A percentile compares a stretch with the other conserved stretches of the same genome.
Evolutionary conservation across 2,797 vertebrate genomes (phyloP).

Genomic region (Notoglanidium macrostoma): DNA sequence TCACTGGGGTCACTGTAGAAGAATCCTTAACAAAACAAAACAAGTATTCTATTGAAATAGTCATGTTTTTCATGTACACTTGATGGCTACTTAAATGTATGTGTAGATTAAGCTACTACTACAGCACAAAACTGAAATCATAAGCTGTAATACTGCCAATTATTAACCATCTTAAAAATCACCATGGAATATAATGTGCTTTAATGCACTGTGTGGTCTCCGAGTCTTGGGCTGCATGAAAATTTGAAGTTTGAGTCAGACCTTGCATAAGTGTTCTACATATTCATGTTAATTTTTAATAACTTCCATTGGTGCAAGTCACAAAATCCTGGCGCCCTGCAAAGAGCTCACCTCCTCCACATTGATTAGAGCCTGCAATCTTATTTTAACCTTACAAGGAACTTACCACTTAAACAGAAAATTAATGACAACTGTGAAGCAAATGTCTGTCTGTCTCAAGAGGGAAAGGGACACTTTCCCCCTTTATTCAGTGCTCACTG

Average conservation of each 20-base stretch:
- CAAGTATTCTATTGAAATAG: neutral
- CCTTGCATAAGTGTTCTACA: constrained; percentile 59
- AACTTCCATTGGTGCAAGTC: constrained; percentile 39
- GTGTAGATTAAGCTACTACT: neutral
- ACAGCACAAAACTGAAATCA: neutral
- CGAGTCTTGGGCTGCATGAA: constrained; percentile 34
- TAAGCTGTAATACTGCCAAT: neutral
- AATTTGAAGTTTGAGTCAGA: constrained; percentile 59
- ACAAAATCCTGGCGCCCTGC: constrained; percentile 37
- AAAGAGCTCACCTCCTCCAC: constrained; percentile 33
- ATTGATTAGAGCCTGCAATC: constrained; percentile 21
- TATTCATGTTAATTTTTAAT: constrained; percentile 49
- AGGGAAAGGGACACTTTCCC: constrained; percentile 36
- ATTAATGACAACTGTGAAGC: neutral
- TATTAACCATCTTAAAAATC: constrained; percentile 11
- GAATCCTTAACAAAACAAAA: constrained; percentile 68
- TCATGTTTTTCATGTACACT: neutral
- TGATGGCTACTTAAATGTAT: neutral
- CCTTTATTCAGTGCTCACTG: constrained; percentile 26
- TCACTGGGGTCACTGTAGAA: constrained; percentile 77
- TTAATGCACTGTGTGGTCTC: constrained; percentile 25
- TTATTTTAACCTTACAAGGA: constrained; percentile 34
- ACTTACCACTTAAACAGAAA: constrained; percentile 17
- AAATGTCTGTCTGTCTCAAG: constrained; percentile 25
- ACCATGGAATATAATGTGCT: constrained; percentile 33